A percentile compares a stretch with the other conserved stretches of the same genome.
These are phyloP conservation scores for Eupristina koningsbergeri DNA, from an alignment of 1,140 invertebrate species.

Conservation along the genomic window DNA sequence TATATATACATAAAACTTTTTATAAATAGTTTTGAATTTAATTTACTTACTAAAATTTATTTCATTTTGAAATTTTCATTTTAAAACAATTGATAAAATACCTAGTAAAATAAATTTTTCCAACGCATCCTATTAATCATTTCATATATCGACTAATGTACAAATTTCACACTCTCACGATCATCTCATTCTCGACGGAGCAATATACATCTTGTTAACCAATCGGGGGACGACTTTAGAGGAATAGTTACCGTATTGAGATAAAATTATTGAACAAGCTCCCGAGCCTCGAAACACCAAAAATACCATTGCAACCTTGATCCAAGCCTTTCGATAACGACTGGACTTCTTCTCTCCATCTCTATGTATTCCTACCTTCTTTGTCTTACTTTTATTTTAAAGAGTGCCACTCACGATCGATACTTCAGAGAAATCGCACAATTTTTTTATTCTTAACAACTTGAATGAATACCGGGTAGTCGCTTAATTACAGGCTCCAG, in stretches of 20 bases:
- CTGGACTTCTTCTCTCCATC: background rate
- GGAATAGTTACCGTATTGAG: background rate
- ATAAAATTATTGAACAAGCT: background rate
- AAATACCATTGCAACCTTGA: background rate
- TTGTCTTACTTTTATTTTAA: background rate
- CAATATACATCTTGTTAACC: background rate
- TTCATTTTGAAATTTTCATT: too few relatives aligned
- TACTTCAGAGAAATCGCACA: background rate
- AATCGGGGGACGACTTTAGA: background rate
- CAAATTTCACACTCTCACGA: background rate
- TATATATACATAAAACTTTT: too few relatives aligned
- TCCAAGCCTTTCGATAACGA: background rate
- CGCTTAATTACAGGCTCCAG: conserved; percentile 17
- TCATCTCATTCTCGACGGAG: too few relatives aligned
- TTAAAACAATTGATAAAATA: too few relatives aligned
- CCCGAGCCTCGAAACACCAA: background rate
- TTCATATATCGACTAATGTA: background rate
- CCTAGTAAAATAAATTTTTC: too few relatives aligned
- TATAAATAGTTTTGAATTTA: too few relatives aligned
- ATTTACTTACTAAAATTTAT: too few relatives aligned
- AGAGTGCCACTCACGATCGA: background rate
- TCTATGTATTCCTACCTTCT: background rate
- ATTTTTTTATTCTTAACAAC: background rate
- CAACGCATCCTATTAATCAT: too few relatives aligned
- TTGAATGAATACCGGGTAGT: conserved; percentile 32